Conservation (phyloP, 2,888 invertebrate genomes). For the Podabrus alpinus region DNA sequence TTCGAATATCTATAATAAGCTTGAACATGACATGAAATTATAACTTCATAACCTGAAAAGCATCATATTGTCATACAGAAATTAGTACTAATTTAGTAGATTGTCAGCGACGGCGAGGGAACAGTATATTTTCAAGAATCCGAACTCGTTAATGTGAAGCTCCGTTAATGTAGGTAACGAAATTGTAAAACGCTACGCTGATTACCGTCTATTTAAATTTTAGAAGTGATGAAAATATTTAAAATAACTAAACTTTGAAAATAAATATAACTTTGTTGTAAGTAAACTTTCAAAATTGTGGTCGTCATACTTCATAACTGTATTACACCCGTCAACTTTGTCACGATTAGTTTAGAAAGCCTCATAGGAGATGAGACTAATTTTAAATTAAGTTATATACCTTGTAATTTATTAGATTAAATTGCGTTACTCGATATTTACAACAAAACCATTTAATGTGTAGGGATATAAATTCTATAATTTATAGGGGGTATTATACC, state of each 20-base stretch:
- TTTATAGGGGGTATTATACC: neutral
- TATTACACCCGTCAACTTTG: neutral
- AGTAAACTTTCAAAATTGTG: neutral
- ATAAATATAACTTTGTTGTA: neutral
- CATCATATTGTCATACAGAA: no score
- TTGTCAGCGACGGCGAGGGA: neutral
- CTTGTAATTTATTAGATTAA: neutral
- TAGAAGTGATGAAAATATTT: neutral
- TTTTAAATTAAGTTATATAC: neutral
- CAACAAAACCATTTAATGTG: neutral
- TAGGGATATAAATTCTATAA: neutral
- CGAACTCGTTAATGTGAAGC: neutral
- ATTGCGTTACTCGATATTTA: neutral
- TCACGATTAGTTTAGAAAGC: neutral
- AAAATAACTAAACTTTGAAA: neutral
- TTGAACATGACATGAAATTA: no score
- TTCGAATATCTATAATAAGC: no score
- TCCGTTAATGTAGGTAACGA: neutral
- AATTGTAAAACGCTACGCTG: neutral
- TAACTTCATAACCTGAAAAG: no score
- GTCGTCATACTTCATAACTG: neutral
- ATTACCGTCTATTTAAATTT: neutral
- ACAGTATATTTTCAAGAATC: neutral
- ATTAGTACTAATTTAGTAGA: no score
- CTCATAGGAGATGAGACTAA: neutral